Base-by-base conservation (phyloP, 2,797 vertebrate genomes). In the Heterohyrax brucei region DNA sequence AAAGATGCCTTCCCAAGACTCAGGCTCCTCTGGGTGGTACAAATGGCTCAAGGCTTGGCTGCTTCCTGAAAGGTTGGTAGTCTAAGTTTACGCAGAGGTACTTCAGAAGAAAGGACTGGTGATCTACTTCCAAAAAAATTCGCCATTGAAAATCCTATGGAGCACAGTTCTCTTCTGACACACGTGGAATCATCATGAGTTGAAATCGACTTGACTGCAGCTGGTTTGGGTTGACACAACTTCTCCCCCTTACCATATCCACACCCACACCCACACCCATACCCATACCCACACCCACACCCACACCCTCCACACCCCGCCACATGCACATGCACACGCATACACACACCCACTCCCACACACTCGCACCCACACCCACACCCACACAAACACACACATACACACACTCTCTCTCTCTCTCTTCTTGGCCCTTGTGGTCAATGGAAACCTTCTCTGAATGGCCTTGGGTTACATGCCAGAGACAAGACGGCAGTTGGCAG, bases 381-480 rank as follows among this genome's bases (percentile, higher is more conserved):
- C n/a, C 7, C 53, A 33, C 19, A 79, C 4, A 72, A n/a, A 22
- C 18, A 59, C n/a, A 61, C n/a, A 24, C 53, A 19, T 4, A 5
- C 6, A 0, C 39, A 39, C 39, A 39, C 39, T 39, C 39, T 39
- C 39, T 39, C 39, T 39, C 39, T 39, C 39, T 39, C 10, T 61
- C 24, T 7, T 61, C 77, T 12, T 0, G 0, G 7, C 44, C 48
- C 9, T 77, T 10, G 10, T 19, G 7, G 2, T 72, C 26, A 77
- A 28, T 50, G 28, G 46, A 77, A 48, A 24, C 75, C 30, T 39
- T 12, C 53, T 80, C 61, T 62, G 46, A 44, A 26, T 28, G 21
- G 12, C 46, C 59, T 82, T 46, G 61, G 28, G 64, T 10, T 33
- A n/a, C 46, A 18, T 39, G 9, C 18, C 48, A 26, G 21, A 91